These are phyloP conservation scores for Heliconius cydno DNA, from an alignment of 2,888 invertebrate species.

Conservation along the genomic window DNA sequence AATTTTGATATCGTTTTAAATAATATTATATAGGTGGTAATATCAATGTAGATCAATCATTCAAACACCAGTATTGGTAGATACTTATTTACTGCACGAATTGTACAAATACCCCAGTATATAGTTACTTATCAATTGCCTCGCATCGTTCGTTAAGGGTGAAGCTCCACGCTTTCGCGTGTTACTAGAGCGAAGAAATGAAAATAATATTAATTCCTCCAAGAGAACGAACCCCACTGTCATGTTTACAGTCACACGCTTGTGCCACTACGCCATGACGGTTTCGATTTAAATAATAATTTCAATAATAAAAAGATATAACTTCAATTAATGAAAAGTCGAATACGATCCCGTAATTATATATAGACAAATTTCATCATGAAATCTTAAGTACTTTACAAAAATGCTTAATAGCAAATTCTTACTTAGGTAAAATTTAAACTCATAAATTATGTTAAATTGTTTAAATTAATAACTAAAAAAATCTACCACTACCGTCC, in stretches of 20 bases:
- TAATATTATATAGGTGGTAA: not conserved
- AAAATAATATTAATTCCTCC: too few relatives aligned
- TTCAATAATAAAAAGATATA: not conserved
- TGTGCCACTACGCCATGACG: too few relatives aligned
- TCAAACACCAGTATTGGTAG: not conserved
- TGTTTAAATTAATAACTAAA: not conserved
- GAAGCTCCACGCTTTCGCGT: too few relatives aligned
- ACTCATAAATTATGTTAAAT: not conserved
- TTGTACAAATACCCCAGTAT: not conserved
- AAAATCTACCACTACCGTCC: not conserved
- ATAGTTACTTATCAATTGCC: not conserved
- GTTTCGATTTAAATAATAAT: not conserved
- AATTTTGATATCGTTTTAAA: not conserved
- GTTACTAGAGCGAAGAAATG: too few relatives aligned
- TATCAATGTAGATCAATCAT: not conserved
- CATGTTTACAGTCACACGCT: too few relatives aligned
- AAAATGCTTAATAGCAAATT: not conserved
- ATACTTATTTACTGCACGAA: not conserved
- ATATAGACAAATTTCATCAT: not conserved
- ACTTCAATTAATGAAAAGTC: not conserved
- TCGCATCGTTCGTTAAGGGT: not conserved
- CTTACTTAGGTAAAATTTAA: not conserved
- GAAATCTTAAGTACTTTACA: not conserved
- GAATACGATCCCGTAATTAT: not conserved
- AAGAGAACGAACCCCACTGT: too few relatives aligned